Conservation (phyloP, 2,113 vertebrate genomes). For the Tachysurus vachellii region DNA sequence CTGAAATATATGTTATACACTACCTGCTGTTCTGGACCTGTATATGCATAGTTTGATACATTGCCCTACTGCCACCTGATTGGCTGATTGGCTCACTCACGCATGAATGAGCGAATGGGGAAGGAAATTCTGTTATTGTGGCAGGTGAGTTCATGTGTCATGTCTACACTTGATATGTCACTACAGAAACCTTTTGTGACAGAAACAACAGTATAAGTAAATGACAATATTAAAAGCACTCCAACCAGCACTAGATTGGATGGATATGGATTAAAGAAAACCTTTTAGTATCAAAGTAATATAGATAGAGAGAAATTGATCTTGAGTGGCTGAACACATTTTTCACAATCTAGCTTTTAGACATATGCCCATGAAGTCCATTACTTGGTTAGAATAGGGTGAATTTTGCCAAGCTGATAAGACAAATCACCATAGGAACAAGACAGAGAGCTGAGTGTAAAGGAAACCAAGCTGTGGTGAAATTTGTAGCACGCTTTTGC, state of each 20-base stretch:
- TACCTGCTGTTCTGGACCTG: not conserved
- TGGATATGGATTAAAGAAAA: not conserved
- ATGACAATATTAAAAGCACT: not conserved
- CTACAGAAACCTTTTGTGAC: not conserved
- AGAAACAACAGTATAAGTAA: not conserved
- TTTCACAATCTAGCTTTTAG: not conserved
- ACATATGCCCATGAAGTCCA: constrained; percentile 10
- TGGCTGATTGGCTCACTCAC: not conserved
- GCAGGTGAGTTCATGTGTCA: not conserved
- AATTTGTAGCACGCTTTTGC: not conserved
- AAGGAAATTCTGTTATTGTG: not conserved
- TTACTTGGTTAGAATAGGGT: constrained; percentile 2
- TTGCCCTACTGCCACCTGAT: not conserved
- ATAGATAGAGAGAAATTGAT: constrained; percentile 3
- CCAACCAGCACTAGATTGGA: not conserved
- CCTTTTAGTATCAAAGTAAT: not conserved
- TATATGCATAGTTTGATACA: not conserved
- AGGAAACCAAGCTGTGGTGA: not conserved
- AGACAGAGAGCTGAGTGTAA: not conserved
- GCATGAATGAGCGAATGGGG: not conserved
- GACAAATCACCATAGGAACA: not conserved
- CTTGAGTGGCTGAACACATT: constrained; percentile 13
- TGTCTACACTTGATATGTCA: not conserved
- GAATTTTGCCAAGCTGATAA: constrained; percentile 6
- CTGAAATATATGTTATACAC: not conserved